Evolutionary conservation across 2,113 vertebrate species (phyloP).

Genomic region (Crotalus viridis): DNA sequence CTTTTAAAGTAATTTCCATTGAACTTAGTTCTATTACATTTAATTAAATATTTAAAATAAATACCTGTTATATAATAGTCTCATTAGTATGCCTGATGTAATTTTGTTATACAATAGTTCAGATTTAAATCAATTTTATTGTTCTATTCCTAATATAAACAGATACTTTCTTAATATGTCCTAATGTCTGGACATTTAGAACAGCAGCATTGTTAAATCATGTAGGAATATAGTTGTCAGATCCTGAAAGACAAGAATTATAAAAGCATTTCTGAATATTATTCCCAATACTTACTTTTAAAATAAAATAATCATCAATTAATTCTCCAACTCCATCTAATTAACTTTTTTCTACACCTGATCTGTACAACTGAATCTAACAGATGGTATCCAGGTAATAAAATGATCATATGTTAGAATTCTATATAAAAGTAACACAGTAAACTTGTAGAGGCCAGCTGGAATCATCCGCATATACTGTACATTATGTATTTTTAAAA

Average conservation of each 20-base stretch:
- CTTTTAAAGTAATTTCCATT: conserved; percentile 22
- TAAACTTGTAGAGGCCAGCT: conserved; percentile 47
- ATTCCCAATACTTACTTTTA: conserved; percentile 31
- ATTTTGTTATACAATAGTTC: neutral
- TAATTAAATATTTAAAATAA: neutral
- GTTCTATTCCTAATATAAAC: neutral
- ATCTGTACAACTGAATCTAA: conserved; percentile 62
- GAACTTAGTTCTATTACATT: conserved; percentile 8
- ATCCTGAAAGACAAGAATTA: neutral
- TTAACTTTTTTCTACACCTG: conserved; percentile 58
- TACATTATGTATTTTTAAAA: conserved; percentile 22
- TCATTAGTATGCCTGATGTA: neutral
- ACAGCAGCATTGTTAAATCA: neutral
- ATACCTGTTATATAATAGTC: neutral
- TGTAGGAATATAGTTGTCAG: neutral
- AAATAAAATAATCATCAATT: conserved; percentile 57
- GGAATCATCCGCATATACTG: conserved; percentile 20
- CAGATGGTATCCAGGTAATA: conserved; percentile 49
- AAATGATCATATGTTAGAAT: conserved; percentile 55
- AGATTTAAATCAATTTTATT: conserved; percentile 27
- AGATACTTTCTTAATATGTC: neutral
- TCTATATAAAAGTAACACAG: conserved; percentile 46
- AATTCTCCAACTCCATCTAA: conserved; percentile 57
- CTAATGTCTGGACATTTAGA: neutral
- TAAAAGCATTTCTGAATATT: conserved; percentile 29